Percentiles rank a stretch among this genome's conserved stretches.
Conservation (phyloP, 2,888 invertebrate species). For the Lottia gigantea region DNA sequence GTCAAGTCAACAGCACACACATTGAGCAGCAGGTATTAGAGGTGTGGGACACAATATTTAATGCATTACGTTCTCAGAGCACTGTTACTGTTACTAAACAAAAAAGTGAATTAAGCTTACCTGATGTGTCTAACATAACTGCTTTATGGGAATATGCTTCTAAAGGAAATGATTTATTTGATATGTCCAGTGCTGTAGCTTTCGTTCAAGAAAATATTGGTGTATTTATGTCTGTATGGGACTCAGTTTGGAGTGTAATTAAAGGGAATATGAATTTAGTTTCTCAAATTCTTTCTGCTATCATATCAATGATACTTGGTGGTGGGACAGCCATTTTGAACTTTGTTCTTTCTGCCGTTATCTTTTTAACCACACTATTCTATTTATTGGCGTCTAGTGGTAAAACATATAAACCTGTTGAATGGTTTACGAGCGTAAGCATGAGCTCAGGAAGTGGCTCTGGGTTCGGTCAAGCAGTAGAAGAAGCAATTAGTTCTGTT, state of each 20-base stretch:
- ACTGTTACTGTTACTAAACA: conserved; percentile 32
- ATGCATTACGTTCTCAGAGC: conserved; percentile 70
- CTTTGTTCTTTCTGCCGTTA: conserved; percentile 72
- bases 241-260: conserved; percentile 89
- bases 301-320: conserved; percentile 86
- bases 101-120: conserved; percentile 23
- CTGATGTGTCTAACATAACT: conserved; percentile 47
- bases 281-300: conserved; percentile 85
- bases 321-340: conserved; percentile 68
- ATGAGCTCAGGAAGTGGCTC: conserved; percentile 70
- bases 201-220: conserved; percentile 93
- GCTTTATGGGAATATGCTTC: conserved; percentile 56
- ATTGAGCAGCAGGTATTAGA: conserved; percentile 90
- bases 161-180: conserved; percentile 50
- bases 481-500: conserved; percentile 81
- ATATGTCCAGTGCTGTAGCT: conserved; percentile 67
- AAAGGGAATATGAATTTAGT: conserved; percentile 91
- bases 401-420: conserved; percentile 90
- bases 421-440: conserved; percentile 84
- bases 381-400: conserved; percentile 90
- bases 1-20: conserved; percentile 82
- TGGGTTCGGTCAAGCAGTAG: conserved; percentile 68
- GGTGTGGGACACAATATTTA: conserved; percentile 93
- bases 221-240: conserved; percentile 81
- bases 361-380: conserved; percentile 96